Evolutionary conservation across 2,113 vertebrate species (phyloP).

Genomic region (Danio rerio): DNA sequence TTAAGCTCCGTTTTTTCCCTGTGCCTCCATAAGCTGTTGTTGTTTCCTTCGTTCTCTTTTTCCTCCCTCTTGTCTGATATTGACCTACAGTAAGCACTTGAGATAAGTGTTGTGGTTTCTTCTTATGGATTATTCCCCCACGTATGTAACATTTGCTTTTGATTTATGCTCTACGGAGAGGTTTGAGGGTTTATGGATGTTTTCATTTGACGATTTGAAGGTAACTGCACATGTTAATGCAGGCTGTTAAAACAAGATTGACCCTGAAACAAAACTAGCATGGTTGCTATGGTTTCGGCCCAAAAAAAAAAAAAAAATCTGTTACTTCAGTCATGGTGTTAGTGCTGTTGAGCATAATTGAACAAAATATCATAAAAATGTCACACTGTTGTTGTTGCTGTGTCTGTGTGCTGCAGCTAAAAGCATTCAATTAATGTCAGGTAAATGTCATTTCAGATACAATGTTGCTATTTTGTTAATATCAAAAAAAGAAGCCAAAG

Average conservation of each 20-base stretch:
- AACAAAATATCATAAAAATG: not conserved
- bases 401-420: not conserved
- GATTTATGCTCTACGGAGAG: not conserved
- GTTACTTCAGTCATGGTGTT: not conserved
- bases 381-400: not conserved
- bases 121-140: not conserved
- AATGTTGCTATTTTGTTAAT: not conserved
- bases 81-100: not conserved
- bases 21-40: not conserved
- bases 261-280: not conserved
- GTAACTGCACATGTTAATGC: not conserved
- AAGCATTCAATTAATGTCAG: not conserved
- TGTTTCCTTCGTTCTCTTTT: not conserved
- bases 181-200: not conserved
- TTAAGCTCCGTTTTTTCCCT: not conserved
- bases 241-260: not conserved
- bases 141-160: not conserved
- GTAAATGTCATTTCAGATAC: not conserved
- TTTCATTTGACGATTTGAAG: not conserved
- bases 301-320: not conserved
- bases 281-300: constrained; percentile 10
- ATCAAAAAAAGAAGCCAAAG: not conserved
- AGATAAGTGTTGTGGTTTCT: not conserved
- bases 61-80: constrained; percentile 3
- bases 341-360: not conserved